Percentiles rank a stretch among this genome's conserved stretches.
Conservation (phyloP, 1,140 invertebrate species). For the Proales similis region DNA sequence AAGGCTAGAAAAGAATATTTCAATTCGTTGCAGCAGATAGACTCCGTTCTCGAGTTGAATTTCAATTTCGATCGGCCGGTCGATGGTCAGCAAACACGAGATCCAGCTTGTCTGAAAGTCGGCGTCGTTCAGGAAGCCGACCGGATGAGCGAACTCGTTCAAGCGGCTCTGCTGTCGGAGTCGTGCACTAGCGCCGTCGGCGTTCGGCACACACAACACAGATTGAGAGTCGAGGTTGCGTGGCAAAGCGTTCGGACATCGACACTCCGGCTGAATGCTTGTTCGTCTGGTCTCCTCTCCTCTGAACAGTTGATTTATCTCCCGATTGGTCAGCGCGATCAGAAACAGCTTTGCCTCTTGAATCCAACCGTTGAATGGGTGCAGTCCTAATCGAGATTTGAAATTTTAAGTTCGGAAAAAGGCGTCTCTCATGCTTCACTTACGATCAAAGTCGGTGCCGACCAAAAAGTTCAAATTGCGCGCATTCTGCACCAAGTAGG, state of each 20-base stretch:
- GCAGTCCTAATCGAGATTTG: neutral
- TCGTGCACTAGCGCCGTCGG: neutral
- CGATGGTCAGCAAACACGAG: slow-evolving; percentile 15
- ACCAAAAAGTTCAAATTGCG: slow-evolving; percentile 25
- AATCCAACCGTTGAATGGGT: slow-evolving; percentile 19
- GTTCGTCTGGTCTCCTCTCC: neutral
- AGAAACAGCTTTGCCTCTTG: slow-evolving; percentile 5
- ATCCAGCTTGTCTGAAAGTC: slow-evolving; percentile 21
- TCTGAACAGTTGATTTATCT: slow-evolving; percentile 5
- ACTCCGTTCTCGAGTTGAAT: slow-evolving; percentile 23
- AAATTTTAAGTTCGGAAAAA: neutral
- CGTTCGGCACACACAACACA: slow-evolving; percentile 17
- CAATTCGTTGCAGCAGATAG: slow-evolving; percentile 21
- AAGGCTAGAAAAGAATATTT: slow-evolving; percentile 21
- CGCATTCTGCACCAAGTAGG: slow-evolving; percentile 14
- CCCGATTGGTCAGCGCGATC: slow-evolving; percentile 10
- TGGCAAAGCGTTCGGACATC: slow-evolving; percentile 29
- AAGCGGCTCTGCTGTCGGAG: neutral
- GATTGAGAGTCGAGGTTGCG: slow-evolving; percentile 18
- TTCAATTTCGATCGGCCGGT: slow-evolving; percentile 5
- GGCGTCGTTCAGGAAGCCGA: slow-evolving; percentile 12
- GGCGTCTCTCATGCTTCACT: neutral
- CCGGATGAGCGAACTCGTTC: slow-evolving; percentile 14
- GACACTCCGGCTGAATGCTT: slow-evolving; percentile 10
- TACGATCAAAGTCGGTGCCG: slow-evolving; percentile 2